Conservation (phyloP, 2,113 vertebrate species). For the Chroicocephalus ridibundus region DNA sequence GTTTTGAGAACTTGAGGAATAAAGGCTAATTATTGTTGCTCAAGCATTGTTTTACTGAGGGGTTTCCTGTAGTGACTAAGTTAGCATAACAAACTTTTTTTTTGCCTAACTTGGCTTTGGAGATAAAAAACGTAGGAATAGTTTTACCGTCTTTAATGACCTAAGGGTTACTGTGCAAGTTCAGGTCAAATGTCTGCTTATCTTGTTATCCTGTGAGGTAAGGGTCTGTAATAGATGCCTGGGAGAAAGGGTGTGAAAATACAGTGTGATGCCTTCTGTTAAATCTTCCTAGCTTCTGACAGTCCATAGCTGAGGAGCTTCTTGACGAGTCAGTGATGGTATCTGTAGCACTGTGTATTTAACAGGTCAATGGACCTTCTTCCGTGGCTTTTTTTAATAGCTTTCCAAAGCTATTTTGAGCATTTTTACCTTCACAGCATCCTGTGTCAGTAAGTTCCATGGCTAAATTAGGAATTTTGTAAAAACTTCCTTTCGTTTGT, state of each 20-base stretch:
- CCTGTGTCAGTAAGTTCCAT: not conserved
- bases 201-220: not conserved
- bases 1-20: not conserved
- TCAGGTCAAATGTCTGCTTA: not conserved
- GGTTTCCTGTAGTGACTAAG: not conserved
- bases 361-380: not conserved
- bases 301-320: not conserved
- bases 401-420: not conserved
- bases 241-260: not conserved
- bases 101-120: not conserved
- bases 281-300: not conserved
- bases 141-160: not conserved
- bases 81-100: not conserved
- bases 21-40: not conserved
- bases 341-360: not conserved
- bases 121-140: not conserved
- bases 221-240: not conserved
- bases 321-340: not conserved
- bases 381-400: not conserved
- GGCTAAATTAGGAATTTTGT: not conserved
- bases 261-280: not conserved
- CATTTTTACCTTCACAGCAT: not conserved
- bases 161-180: not conserved
- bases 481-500: not conserved
- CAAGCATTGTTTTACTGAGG: not conserved